Evolutionary conservation across 2,888 invertebrate genomes (phyloP).

Genomic region (Trypoxylon attenuatum): DNA sequence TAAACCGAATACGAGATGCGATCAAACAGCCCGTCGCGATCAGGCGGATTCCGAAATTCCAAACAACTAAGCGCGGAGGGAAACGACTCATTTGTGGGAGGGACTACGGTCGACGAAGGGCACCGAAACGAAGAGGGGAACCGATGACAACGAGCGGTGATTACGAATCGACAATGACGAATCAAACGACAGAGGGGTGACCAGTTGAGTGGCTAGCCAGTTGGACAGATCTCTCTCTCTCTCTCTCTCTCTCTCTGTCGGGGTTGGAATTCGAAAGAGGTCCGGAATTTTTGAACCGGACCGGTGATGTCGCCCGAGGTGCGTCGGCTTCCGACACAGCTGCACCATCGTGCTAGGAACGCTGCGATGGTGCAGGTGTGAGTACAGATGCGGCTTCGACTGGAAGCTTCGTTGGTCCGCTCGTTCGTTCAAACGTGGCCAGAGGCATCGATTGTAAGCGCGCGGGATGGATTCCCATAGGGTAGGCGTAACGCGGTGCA

Average conservation of each 20-base stretch:
- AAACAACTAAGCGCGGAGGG: conserved; percentile 22
- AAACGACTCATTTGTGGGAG: conserved; percentile 34
- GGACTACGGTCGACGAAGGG: no score
- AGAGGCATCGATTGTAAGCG: conserved; percentile 52
- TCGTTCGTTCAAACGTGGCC: no score
- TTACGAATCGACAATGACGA: conserved; percentile 36
- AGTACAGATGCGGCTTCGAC: no score
- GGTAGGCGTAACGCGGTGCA: conserved; percentile 20
- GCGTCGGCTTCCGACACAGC: no score
- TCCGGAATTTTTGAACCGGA: conserved; percentile 24
- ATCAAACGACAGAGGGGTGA: conserved; percentile 7
- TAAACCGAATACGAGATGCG: no score
- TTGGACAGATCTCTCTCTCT: no score
- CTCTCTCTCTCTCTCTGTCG: no score
- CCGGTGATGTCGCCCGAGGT: no score
- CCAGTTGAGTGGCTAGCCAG: no score
- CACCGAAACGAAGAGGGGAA: conserved; percentile 14
- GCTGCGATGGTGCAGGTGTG: no score
- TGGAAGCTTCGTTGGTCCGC: conserved; percentile 24
- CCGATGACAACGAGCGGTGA: no score
- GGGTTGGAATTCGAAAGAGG: conserved; percentile 34
- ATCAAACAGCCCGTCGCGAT: conserved; percentile 19
- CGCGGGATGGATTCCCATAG: conserved; percentile 45
- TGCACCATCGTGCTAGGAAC: no score
- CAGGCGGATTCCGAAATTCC: conserved; percentile 2